A percentile compares a stretch with the other conserved stretches of the same genome.
These are phyloP conservation scores for Collichthys lucidus DNA, from an alignment of 2,113 vertebrate species.

Conservation along the genomic window DNA sequence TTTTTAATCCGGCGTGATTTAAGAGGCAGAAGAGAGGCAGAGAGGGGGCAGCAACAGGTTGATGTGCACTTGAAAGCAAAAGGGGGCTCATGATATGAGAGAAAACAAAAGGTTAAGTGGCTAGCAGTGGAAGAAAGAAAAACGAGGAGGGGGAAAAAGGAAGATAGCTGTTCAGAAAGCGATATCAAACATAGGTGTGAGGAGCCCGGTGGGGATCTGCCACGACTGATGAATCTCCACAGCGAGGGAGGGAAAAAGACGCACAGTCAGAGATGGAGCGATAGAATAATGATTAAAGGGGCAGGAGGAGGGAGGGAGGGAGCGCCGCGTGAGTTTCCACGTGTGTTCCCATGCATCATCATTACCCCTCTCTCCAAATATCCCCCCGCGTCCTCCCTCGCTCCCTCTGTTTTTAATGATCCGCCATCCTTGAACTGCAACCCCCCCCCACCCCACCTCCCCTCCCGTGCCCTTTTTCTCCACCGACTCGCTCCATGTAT, in stretches of 20 bases:
- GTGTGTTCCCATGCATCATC: constrained; percentile 65
- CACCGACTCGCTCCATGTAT: constrained; percentile 28
- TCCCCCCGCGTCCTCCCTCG: background rate
- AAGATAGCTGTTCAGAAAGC: constrained; percentile 27
- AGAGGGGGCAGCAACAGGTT: background rate
- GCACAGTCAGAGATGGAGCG: constrained; percentile 34
- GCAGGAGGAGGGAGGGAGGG: constrained; percentile 22
- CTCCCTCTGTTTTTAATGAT: constrained; percentile 64
- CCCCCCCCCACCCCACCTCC: background rate
- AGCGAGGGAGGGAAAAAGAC: constrained; percentile 18
- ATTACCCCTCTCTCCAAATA: constrained; percentile 38
- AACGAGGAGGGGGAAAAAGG: background rate
- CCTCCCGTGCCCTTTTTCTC: background rate
- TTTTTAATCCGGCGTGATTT: background rate
- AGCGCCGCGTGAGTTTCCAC: constrained; percentile 23
- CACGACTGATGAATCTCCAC: constrained; percentile 39
- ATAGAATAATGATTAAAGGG: constrained; percentile 44
- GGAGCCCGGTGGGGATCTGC: constrained; percentile 35
- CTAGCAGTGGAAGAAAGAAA: background rate
- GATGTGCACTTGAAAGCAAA: constrained; percentile 29
- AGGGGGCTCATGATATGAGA: background rate
- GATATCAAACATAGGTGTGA: constrained; percentile 58
- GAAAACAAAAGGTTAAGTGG: constrained; percentile 50
- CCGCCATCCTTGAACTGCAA: constrained; percentile 64
- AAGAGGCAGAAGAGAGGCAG: background rate